phyloP scores from a whole-genome alignment of 2,113 vertebrate genomes.

The Pelmatolapia mariae region DNA sequence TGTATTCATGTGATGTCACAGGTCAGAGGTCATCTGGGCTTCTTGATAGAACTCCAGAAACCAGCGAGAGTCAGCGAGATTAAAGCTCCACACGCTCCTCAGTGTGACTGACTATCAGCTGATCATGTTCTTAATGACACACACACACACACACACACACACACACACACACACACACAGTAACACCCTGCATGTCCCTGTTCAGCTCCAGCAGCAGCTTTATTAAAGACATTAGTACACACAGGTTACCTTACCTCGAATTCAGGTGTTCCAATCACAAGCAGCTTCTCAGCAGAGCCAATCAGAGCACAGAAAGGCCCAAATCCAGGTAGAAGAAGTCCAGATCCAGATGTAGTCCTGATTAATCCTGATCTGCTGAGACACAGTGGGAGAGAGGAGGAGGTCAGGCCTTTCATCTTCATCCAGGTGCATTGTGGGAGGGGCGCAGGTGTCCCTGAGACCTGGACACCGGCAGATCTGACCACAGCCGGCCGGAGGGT shows the following conservation, averaged over 20 bases:
- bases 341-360: neutral
- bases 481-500: neutral
- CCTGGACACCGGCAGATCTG: neutral
- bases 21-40: neutral
- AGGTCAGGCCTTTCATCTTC: neutral
- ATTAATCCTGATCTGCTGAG: neutral
- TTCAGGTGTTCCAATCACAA: neutral
- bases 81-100: neutral
- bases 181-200: neutral
- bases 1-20: neutral
- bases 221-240: neutral
- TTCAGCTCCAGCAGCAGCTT: neutral
- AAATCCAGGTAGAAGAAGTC: neutral
- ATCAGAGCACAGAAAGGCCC: neutral
- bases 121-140: neutral
- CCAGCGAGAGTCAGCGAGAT: no score
- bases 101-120: neutral
- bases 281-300: neutral
- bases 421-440: neutral
- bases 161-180: neutral
- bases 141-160: neutral
- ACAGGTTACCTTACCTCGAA: neutral
- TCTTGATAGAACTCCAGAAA: neutral
- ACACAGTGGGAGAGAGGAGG: neutral
- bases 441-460: neutral